Percentiles rank a stretch among this genome's conserved stretches.
Conservation (phyloP, 2,888 invertebrate species). For the Dicyrtoma fusca region DNA sequence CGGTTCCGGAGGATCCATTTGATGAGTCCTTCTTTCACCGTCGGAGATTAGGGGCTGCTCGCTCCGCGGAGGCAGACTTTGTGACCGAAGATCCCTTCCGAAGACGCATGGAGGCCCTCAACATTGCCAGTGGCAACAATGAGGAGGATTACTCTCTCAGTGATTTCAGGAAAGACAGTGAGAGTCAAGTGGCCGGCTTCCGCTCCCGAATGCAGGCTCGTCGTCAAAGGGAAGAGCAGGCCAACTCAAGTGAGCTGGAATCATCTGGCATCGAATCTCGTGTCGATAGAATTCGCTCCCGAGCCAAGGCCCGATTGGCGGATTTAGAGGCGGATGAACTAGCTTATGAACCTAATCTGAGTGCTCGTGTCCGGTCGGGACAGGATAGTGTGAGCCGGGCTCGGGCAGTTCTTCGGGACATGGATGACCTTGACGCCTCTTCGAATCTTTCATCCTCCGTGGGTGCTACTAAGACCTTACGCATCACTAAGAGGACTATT, state of each 20-base stretch:
- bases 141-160: constrained; percentile 1
- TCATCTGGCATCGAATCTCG: constrained; percentile 42
- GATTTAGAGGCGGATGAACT: constrained; percentile 50
- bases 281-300: constrained; percentile 47
- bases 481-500: constrained; percentile 46
- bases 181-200: constrained; percentile 45
- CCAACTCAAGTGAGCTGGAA: constrained; percentile 37
- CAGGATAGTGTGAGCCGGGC: constrained; percentile 10
- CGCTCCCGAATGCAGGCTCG: constrained; percentile 45
- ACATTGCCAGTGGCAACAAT: background rate
- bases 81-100: constrained; percentile 53
- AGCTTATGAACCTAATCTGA: constrained; percentile 45
- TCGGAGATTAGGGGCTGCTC: constrained; percentile 34
- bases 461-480: constrained; percentile 41
- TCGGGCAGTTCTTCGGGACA: constrained; percentile 14
- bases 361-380: constrained; percentile 8
- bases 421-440: constrained; percentile 16
- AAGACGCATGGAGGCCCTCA: constrained; percentile 10
- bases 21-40: constrained; percentile 48
- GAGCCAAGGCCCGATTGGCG: constrained; percentile 52
- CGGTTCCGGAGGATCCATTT: constrained; percentile 43
- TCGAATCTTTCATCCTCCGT: constrained; percentile 6
- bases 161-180: constrained; percentile 47
- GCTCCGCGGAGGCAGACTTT: constrained; percentile 49
- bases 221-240: constrained; percentile 37